phyloP scores from a whole-genome alignment of 2,113 vertebrate species.

The Epinephelus cyanopodus region DNA sequence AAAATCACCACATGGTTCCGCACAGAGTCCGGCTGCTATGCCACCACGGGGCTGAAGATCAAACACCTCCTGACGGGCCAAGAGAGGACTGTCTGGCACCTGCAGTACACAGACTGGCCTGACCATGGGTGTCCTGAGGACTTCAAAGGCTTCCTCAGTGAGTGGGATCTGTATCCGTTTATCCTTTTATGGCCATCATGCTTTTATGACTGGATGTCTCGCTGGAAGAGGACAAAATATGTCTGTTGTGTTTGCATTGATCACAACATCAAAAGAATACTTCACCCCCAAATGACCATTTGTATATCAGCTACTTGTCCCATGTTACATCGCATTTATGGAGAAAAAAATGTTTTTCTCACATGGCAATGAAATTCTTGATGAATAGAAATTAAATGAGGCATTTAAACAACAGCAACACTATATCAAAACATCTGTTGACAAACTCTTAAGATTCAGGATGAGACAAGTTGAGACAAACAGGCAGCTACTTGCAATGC shows the following conservation, averaged over 20 bases:
- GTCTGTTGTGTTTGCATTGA: background rate
- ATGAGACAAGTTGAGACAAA: too few species aligned
- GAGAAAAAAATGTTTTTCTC: too few species aligned
- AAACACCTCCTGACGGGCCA: conserved; percentile 95
- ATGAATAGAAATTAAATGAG: too few species aligned
- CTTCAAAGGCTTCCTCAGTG: conserved; percentile 95
- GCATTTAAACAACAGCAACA: too few species aligned
- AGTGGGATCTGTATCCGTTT: conserved; percentile 71
- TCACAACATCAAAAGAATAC: background rate
- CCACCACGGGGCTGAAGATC: conserved; percentile 96
- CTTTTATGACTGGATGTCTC: background rate
- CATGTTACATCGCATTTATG: too few species aligned
- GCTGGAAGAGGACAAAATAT: background rate
- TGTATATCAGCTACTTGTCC: too few species aligned
- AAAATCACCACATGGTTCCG: conserved; percentile 98
- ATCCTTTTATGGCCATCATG: background rate
- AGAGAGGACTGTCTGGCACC: conserved; percentile 97
- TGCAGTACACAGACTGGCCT: conserved; percentile 99
- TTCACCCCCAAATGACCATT: too few species aligned
- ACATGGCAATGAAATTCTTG: too few species aligned
- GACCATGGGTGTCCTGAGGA: conserved; percentile 97
- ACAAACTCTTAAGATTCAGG: too few species aligned
- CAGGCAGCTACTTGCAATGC: too few species aligned
- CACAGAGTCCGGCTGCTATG: conserved; percentile 97
- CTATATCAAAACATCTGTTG: too few species aligned